These are phyloP conservation scores for Brachionus plicatilis DNA, from an alignment of 1,140 invertebrate genomes.

Conservation along the genomic window DNA sequence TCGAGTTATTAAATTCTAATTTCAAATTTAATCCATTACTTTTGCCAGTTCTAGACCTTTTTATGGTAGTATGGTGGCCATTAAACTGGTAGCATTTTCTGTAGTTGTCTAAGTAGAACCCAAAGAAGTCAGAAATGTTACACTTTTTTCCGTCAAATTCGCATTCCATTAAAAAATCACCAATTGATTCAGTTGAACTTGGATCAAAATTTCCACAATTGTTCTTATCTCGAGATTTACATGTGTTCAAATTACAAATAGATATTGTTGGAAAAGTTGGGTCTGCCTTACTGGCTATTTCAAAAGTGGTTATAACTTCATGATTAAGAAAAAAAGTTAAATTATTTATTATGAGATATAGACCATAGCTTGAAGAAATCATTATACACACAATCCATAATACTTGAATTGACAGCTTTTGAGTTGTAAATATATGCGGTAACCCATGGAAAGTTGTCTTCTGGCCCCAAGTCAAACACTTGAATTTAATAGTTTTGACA, in stretches of 20 bases:
- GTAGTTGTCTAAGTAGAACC: background rate
- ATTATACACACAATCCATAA: background rate
- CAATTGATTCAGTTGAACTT: background rate
- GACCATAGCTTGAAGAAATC: background rate
- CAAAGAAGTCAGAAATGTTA: background rate
- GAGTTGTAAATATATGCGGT: background rate
- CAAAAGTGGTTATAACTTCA: background rate
- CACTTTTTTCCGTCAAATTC: background rate
- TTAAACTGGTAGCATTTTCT: conserved; percentile 25
- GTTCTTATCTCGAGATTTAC: background rate
- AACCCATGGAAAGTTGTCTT: conserved; percentile 14
- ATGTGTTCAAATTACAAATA: conserved; percentile 5
- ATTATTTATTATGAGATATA: background rate
- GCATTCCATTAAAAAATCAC: background rate
- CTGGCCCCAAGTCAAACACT: background rate
- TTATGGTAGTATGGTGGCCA: background rate
- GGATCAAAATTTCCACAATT: background rate
- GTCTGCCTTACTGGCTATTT: background rate
- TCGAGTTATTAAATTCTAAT: background rate
- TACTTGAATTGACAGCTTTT: background rate
- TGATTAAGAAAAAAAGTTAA: background rate
- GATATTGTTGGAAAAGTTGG: conserved; percentile 4
- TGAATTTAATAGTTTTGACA: background rate
- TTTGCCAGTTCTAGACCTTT: background rate
- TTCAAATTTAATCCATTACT: background rate